Base-by-base conservation (phyloP, 1,140 invertebrate genomes). In the Neodiprion pinetum region DNA sequence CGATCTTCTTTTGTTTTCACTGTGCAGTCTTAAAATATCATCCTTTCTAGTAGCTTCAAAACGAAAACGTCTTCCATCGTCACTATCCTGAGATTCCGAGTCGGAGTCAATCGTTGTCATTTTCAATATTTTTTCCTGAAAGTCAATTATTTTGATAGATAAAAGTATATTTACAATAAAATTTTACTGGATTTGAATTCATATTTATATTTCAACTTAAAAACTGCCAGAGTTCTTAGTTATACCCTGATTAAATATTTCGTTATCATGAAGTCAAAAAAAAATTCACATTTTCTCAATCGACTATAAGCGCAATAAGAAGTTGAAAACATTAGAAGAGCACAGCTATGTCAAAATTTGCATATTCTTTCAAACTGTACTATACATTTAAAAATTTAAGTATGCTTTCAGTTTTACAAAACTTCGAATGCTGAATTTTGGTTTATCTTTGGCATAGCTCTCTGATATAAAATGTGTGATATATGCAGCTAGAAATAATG, bases 11-110 rank as follows among this genome's bases (percentile, higher is more conserved):
- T 50, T 66, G 69, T 70, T 71, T 47, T 68, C 21, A 12, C 69
- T 11, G 23, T 74, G 65, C 1, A 73, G 4, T 40, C 10, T 48
- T 2, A 47, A n/a, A 12, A 12, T 69, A 40, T 80, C 49, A 67
- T 85, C 83, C 48, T 86, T 86, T 9, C 85, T 77, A 2, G 84
- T 86, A 1, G 84, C 79, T 72, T 85, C 85, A 48, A 87, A 86
- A 49, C 85, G 80, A 80, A 87, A 87, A 70, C 86, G 81, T 23
- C 85, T 80, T 48, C 86, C 86, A 0, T 87, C 84, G 71, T 88
- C 85, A 50, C 87, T 88, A 53, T 87, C 86, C 28, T 86, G 84
- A 74, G 83, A 87, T 23, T 85, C 84, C 4, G 82, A 87, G 78
- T 87, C 85, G 14, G 82, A 83, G 69, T 84, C 77, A 84, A 87